Conservation (phyloP, 2,888 invertebrate species). For the Plusia festucae region DNA sequence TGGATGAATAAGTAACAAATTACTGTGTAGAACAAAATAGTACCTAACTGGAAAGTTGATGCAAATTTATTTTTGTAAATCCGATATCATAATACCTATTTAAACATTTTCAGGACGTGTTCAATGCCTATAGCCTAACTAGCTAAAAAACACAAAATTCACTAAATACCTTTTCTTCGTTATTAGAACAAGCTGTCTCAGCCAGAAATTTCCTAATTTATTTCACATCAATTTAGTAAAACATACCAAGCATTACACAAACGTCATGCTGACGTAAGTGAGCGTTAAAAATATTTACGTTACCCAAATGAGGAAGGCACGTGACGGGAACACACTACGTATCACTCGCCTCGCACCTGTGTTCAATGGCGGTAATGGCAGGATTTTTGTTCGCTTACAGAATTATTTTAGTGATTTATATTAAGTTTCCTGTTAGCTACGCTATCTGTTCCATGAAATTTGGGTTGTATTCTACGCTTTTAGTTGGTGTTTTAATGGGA, state of each 20-base stretch:
- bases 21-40: neutral
- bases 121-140: too few relatives aligned
- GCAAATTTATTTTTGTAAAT: too few relatives aligned
- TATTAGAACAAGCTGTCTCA: neutral
- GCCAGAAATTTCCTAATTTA: neutral
- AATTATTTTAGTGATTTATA: slow-evolving; percentile 60
- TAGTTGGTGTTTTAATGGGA: neutral
- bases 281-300: slow-evolving; percentile 30
- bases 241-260: too few relatives aligned
- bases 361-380: slow-evolving; percentile 54
- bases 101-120: too few relatives aligned
- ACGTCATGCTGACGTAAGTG: slow-evolving; percentile 25
- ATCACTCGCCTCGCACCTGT: slow-evolving; percentile 56
- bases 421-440: slow-evolving; percentile 42
- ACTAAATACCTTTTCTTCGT: neutral
- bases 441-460: slow-evolving; percentile 26
- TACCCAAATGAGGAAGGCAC: slow-evolving; percentile 28
- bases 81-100: too few relatives aligned
- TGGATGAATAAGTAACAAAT: neutral
- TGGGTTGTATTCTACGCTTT: slow-evolving; percentile 13
- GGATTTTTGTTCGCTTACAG: slow-evolving; percentile 47
- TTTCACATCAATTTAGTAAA: neutral
- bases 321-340: slow-evolving; percentile 24
- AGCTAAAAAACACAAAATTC: neutral
- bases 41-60: neutral